Evolutionary conservation across 2,797 vertebrate genomes (phyloP).

Genomic region (Malacoctenus gilli): DNA sequence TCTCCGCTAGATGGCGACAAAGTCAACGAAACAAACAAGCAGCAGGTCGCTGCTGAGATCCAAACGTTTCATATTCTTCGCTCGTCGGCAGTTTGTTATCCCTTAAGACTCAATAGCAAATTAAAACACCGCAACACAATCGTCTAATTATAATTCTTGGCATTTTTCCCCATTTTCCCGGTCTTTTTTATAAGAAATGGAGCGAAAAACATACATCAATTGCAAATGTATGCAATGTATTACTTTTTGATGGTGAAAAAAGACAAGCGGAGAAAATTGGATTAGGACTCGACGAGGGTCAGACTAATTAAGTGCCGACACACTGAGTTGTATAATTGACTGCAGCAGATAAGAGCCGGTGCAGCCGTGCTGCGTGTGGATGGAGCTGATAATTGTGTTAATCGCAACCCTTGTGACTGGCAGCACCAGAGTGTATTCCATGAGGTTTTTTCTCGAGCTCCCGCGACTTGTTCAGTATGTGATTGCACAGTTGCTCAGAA

Average conservation of each 20-base stretch:
- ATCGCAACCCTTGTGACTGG: constrained; percentile 37
- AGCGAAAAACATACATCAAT: constrained; percentile 1
- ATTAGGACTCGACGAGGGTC: constrained; percentile 31
- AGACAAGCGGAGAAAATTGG: constrained; percentile 43
- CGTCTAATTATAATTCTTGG: constrained; percentile 36
- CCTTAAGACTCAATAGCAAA: constrained; percentile 10
- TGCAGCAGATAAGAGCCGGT: constrained; percentile 47
- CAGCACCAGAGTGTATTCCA: constrained; percentile 38
- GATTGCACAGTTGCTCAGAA: constrained; percentile 21
- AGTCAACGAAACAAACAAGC: background rate
- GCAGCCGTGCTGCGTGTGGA: constrained; percentile 36
- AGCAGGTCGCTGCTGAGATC: too few relatives aligned
- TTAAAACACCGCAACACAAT: constrained; percentile 2
- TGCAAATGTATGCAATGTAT: constrained; percentile 2
- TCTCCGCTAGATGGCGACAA: constrained; percentile 45
- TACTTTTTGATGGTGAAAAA: constrained; percentile 14
- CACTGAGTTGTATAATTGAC: constrained; percentile 56
- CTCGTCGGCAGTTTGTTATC: constrained; percentile 19
- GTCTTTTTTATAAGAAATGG: constrained; percentile 14
- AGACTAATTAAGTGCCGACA: constrained; percentile 29
- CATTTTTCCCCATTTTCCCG: constrained; percentile 13
- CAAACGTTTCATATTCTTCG: constrained; percentile 3
- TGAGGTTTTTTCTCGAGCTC: constrained; percentile 34
- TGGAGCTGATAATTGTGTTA: constrained; percentile 55
- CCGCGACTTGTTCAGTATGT: constrained; percentile 7